These are phyloP conservation scores for Tribolium madens DNA, from an alignment of 1,140 invertebrate species.

Conservation along the genomic window DNA sequence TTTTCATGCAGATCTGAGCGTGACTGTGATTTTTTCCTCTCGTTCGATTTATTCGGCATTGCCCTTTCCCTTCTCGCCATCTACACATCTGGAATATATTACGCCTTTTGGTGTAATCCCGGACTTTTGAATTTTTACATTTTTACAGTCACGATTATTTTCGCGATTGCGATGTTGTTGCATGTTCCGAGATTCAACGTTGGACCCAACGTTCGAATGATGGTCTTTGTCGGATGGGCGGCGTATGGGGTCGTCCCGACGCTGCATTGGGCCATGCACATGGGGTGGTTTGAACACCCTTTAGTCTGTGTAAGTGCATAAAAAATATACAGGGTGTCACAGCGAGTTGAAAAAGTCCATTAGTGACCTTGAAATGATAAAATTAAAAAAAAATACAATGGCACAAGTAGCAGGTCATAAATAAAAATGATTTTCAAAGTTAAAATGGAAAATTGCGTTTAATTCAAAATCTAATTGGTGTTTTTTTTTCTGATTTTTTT, in stretches of 20 bases:
- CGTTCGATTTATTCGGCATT: conserved; percentile 93
- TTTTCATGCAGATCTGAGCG: conserved; percentile 92
- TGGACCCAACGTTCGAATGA: conserved; percentile 78
- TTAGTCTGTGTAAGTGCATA: conserved; percentile 78
- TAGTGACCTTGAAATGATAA: no score
- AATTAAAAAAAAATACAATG: no score
- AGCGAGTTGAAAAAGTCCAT: no score
- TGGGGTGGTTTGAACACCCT: conserved; percentile 88
- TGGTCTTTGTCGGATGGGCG: conserved; percentile 88
- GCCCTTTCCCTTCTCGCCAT: conserved; percentile 92
- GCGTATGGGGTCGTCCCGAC: conserved; percentile 92
- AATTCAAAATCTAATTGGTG: no score
- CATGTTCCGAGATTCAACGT: conserved; percentile 83
- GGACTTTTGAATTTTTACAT: conserved; percentile 89
- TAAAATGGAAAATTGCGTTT: no score
- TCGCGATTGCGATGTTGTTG: conserved; percentile 80
- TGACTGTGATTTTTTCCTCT: conserved; percentile 88
- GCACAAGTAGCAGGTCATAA: no score
- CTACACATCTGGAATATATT: conserved; percentile 95
- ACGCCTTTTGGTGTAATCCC: conserved; percentile 95
- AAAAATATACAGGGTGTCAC: no score
- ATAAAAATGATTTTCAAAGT: no score
- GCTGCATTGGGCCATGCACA: conserved; percentile 88
- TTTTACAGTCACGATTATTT: conserved; percentile 82
- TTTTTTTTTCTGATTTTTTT: no score